A percentile compares a stretch with the other conserved stretches of the same genome.
Evolutionary conservation across 2,797 vertebrate genomes (phyloP).

Genomic region (Lacerta viridis): DNA sequence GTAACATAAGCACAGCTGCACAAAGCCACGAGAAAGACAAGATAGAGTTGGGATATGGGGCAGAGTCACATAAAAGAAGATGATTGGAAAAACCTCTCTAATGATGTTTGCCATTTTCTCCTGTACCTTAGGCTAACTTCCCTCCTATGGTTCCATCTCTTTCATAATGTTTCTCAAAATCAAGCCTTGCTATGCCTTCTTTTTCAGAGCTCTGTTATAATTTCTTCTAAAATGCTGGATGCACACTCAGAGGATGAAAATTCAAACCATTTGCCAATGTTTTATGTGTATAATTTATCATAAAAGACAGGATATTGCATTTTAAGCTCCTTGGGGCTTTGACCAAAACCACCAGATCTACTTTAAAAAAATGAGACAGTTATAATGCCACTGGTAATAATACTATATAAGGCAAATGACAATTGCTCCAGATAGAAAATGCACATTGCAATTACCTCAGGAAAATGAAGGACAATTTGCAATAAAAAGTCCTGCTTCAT

Average conservation of each 20-base stretch:
- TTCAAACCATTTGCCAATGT: conserved; percentile 26
- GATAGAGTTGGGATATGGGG: not conserved
- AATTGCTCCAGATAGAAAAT: conserved; percentile 25
- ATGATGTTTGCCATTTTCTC: not conserved
- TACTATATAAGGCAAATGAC: conserved; percentile 4
- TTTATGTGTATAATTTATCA: conserved; percentile 42
- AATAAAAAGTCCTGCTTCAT: conserved; percentile 6
- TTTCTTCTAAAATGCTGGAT: not conserved
- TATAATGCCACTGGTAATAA: conserved; percentile 20
- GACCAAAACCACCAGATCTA: conserved; percentile 17
- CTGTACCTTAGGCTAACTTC: not conserved
- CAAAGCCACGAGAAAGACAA: not conserved
- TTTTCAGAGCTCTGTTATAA: conserved; percentile 28
- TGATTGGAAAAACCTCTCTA: not conserved
- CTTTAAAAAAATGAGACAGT: conserved; percentile 29
- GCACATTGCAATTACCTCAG: not conserved
- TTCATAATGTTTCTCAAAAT: not conserved
- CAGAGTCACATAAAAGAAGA: not conserved
- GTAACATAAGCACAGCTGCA: not conserved
- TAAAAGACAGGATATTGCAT: conserved; percentile 29
- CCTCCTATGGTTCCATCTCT: not conserved
- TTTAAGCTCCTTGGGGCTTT: conserved; percentile 30
- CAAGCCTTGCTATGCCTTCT: not conserved
- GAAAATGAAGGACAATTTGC: not conserved
- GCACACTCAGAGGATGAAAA: conserved; percentile 16